Evolutionary conservation across 2,888 invertebrate genomes (phyloP), one percentile per base, ranked within the genome.

Genomic region (Iselma pallidipennis): DNA sequence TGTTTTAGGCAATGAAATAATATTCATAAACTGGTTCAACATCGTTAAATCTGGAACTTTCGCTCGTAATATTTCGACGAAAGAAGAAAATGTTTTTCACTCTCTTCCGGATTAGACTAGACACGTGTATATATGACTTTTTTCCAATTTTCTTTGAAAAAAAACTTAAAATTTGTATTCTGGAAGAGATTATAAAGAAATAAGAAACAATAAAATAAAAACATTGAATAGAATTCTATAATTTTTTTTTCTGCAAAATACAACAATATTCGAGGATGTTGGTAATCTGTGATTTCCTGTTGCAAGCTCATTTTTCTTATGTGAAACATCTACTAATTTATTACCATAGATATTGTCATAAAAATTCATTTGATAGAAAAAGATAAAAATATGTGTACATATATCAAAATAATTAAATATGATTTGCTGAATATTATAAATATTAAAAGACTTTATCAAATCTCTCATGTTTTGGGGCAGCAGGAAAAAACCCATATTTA

Each of bases 271-370:
- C 56, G 57, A 61, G 61, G 66, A 71, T 69, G 67, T 65, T 49
- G 62, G 56, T 69, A 71, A 71, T 71, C 66, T 55, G 65, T 64
- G 58, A 66, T 66, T 69, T 71, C 71, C 69, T 68, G 67, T 65
- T 49, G 42, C n/a, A 55, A 29, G 29, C 45, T 21, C 45, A 45
- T 45, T 45, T 45, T 45, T 45, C 45, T 45, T 45, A 21, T 21
- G 45, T 21, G 45, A 45, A 45, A 45, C 45, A 45, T 10, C 45
- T 14, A 45, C 16, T 16, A 16, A 45, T 45, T 45, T 45, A 45
- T 45, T 45, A 45, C n/a, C 19, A 45, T 21, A 45, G 7, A 21
- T 45, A 59, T 63, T 64, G 66, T 63, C 57, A 56, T 64, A 50
- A 61, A 57, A 62, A 62, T 58, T 49, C 4, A 50, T 45, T 45